Base-by-base conservation (phyloP, 92 coral and sea anemone species). In the Diadumene lineata region DNA sequence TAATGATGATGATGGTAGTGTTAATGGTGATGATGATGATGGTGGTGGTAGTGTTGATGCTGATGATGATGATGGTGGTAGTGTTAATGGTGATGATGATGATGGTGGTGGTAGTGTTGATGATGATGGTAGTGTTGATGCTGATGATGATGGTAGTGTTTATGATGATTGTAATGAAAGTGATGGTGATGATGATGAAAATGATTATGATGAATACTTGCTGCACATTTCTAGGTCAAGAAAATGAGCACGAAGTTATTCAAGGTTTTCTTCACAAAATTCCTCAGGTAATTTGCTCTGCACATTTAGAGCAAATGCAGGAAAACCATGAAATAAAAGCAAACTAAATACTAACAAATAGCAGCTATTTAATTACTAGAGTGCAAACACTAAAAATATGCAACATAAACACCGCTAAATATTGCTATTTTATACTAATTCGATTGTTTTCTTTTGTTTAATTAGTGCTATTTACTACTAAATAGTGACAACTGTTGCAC, bases 251-350 rank as follows among this genome's bases (percentile, higher is more conserved):
- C 29, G 71, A 82, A 29, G 73, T 80, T 69, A 90, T 93, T 21
- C 69, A 84, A 81, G 72, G 44, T 19, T 93, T 93, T 50, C 84
- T 90, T 25, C 88, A 85, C 31, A 87, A 92, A 46, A 93, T 93
- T 1, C 97, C 97, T 11, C 98, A 93, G 97, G 98, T 88, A 76
- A 50, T 51, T 68, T n/a, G n/a, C n/a, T n/a, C n/a, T n/a, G n/a
- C n/a, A n/a, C n/a, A n/a, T n/a, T n/a, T n/a, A n/a, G n/a, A n/a
- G n/a, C n/a, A n/a, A n/a, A n/a, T n/a, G n/a, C n/a, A n/a, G n/a
- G n/a, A n/a, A n/a, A n/a, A n/a, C n/a, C n/a, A n/a, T n/a, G n/a
- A n/a, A n/a, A n/a, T n/a, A n/a, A n/a, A n/a, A n/a, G n/a, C n/a
- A n/a, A n/a, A n/a, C n/a, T n/a, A n/a, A n/a, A n/a, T n/a, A n/a